Evolutionary conservation across 2,113 vertebrate genomes (phyloP), one percentile per base, ranked within the genome.

Genomic region (Triplophysa siluroides): DNA sequence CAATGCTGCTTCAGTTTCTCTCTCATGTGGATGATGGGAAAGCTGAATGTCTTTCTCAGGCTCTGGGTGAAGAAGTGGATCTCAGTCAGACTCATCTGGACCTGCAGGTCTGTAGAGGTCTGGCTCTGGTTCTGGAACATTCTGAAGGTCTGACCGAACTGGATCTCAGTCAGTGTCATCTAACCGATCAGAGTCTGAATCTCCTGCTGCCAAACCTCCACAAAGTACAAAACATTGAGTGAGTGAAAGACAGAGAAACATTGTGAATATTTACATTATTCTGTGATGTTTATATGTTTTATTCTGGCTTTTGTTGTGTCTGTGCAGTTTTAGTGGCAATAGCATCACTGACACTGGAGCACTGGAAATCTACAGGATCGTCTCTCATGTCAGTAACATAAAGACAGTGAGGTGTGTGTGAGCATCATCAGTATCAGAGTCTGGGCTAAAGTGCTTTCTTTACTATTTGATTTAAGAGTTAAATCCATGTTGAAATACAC

Each of bases 101-200:
- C 21, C 19, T 11, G 16, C 62, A 38, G 66, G 18, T 58, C 50
- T 87, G 81, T 69, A 67, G 67, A 69, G 67, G 69, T 23, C 65
- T 87, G 78, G 83, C 50, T 1, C 69, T 84, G 65, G 3, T 86
- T 70, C 74, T 87, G 81, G 81, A 86, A 43, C 50, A 81, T 43
- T 83, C 76, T 70, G 83, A 84, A 47, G 84, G 83, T 4, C 52
- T 86, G 12, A 78, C 64, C 38, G 79, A 87, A 69, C 85, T 86
- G 74, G 79, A 87, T 80, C 82, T 87, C 50, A 87, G 80, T 64
- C 75, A 85, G 66, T 87, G 86, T 21, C 61, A 65, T 21, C 80
- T 87, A 23, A 84, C 69, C 10, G 80, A 85, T 41, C 10, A 72
- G 2, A 62, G 56, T 10, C 43, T 87, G 74, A 54, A 84, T 43